These are phyloP conservation scores for Onchidella celtica DNA, from an alignment of 2,888 invertebrate species.

Conservation along the genomic window DNA sequence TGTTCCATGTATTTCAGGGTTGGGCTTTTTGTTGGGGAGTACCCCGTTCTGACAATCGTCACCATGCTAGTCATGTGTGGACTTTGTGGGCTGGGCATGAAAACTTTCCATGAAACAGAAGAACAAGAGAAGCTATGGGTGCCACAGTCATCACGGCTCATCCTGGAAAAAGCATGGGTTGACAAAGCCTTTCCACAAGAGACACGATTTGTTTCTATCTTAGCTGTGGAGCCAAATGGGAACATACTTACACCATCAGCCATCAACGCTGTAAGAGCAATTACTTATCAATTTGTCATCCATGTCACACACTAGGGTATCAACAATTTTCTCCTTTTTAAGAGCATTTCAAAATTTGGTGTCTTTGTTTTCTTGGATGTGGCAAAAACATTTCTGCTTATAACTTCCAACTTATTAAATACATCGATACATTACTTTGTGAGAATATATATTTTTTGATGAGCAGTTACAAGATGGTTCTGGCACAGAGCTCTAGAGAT, in stretches of 20 bases:
- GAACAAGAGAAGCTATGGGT: constrained; percentile 72
- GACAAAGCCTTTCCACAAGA: constrained; percentile 63
- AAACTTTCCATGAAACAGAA: constrained; percentile 63
- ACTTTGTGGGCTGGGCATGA: constrained; percentile 68
- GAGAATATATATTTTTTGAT: too few species aligned
- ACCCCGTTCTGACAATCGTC: constrained; percentile 64
- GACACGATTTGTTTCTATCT: constrained; percentile 64
- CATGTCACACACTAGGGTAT: background rate
- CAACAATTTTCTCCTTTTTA: too few species aligned
- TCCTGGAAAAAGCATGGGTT: constrained; percentile 68
- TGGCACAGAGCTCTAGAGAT: too few species aligned
- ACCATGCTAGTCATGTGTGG: constrained; percentile 62
- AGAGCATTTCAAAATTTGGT: too few species aligned
- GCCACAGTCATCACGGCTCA: constrained; percentile 63
- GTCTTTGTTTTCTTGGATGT: too few species aligned
- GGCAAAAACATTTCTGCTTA: too few species aligned
- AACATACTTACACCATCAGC: constrained; percentile 61
- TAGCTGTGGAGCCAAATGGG: constrained; percentile 54
- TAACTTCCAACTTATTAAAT: too few species aligned
- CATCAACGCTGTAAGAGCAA: constrained; percentile 63
- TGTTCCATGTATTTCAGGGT: constrained; percentile 63
- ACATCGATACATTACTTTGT: too few species aligned
- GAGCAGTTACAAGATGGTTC: too few species aligned
- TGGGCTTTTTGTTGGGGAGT: constrained; percentile 64
- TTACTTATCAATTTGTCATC: background rate